Base-by-base conservation (phyloP, 2,113 vertebrate genomes). In the Antigone vipio region DNA sequence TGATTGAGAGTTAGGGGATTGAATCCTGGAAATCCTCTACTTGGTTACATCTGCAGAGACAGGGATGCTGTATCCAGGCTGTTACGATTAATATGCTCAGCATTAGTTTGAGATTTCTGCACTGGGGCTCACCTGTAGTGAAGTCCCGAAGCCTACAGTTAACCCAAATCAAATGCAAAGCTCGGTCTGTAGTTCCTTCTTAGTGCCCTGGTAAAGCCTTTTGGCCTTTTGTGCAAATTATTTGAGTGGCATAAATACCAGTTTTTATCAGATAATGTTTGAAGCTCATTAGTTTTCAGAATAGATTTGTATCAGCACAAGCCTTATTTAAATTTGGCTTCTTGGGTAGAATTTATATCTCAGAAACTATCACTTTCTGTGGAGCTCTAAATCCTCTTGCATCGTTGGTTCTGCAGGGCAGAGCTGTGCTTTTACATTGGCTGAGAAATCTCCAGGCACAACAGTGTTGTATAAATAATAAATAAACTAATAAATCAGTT, bases 401-500 rank as follows among this genome's bases (percentile, higher is more conserved):
- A n/a, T 35, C 4, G 2, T 67, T 21, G 24, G 27, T 47, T 89
- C 60, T 23, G 16, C 18, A 55, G 80, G 76, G 83, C 64, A 91
- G 60, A 73, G 60, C 69, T 59, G 16, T 60, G 66, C 62, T 90
- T 72, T 66, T 50, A 29, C 34, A 2, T 44, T 0, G 5, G 32
- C 49, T 12, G 40, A 92, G 77, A 34, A 38, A 49, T 47, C 60
- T 85, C 40, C 53, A 47, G 56, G 80, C 44, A 12, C 49, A 68
- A 2, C 8, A 34, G 53, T 4, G 35, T n/a, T 44, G 3, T 14
- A 42, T 75, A 80, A 84, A 63, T 71, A 90, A 85, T 52, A 85
- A 94, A 90, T 47, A 85, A 80, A 53, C 2, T 1, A 52, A 64
- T 72, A 81, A 95, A 92, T 91, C 68, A 34, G 55, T 42, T 92